Base-by-base conservation (phyloP, 2,888 invertebrate genomes). In the Orthosia incerta region DNA sequence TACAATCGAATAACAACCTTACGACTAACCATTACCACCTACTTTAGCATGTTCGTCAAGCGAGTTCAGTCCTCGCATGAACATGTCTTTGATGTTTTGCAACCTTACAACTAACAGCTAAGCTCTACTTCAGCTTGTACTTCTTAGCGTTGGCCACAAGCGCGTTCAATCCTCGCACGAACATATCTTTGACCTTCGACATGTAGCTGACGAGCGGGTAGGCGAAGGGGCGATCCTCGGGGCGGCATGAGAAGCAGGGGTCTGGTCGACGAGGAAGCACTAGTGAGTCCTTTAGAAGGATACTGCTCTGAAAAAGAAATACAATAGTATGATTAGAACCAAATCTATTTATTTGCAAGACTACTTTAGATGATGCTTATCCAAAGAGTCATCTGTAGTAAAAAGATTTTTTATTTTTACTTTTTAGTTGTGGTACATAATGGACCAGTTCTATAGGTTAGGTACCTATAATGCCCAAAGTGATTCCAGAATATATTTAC, bases 241-340 rank as follows among this genome's bases (percentile, higher is more conserved):
- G 86, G 0, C 91, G 90, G 81, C 93, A 93, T 0, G 94, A 91
- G 89, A 94, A 95, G 80, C 96, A 96, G 5, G 91, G 85, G 61
- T 91, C 91, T 39, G 86, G 85, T 16, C 81, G 78, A 5, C 87
- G 87, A 0, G 93, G 94, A 39, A 83, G 89, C 74, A 95, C 82
- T 12, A 95, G 87, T 0, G 95, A 95, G 3, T 85, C 87, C 39
- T 90, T 90, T 18, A 90, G 71, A 0, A 95, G 86, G 1, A 92
- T 57, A 74, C 96, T 96, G 89, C 92, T 87, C 96, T 96, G 93
- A 5, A 90, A 39, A 39, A 39, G 1, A 9, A 39, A 39, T 39
- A 39, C 39, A 39, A 39, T 1, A 39, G 39, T 39, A 9, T 39
- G 39, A 39, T 39, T 39, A 39, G 39, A 39, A 39, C 39, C 0